A percentile compares a stretch with the other conserved stretches of the same genome.
phyloP scores from a whole-genome alignment of 2,888 invertebrate species.

The Dasysyrphus albostriatus region DNA sequence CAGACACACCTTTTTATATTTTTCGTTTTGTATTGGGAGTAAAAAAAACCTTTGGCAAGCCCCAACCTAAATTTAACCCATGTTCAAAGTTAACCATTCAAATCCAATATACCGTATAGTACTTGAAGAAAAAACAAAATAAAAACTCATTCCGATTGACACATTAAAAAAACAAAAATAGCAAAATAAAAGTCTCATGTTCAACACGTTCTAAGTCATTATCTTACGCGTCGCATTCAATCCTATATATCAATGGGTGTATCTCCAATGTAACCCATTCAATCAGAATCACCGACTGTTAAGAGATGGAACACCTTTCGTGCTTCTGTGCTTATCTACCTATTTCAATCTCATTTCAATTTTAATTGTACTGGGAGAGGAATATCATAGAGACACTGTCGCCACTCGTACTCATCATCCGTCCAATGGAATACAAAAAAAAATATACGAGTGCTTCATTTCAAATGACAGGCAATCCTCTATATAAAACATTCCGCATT shows the following conservation, averaged over 20 bases:
- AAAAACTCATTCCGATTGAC: conserved; percentile 58
- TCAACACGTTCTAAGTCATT: conserved; percentile 64
- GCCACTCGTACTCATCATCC: conserved; percentile 5
- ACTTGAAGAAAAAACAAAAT: conserved; percentile 42
- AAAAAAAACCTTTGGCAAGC: too few species aligned
- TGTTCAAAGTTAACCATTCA: conserved; percentile 17
- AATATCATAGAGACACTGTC: conserved; percentile 19
- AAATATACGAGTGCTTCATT: not conserved
- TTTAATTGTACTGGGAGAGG: conserved; percentile 62
- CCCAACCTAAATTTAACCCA: not conserved
- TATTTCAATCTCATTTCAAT: conserved; percentile 67
- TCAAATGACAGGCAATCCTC: conserved; percentile 30
- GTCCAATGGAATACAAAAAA: not conserved
- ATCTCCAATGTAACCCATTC: conserved; percentile 50
- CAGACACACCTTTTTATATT: too few species aligned
- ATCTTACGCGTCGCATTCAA: conserved; percentile 61
- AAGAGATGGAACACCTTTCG: conserved; percentile 47
- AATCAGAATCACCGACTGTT: conserved; percentile 36
- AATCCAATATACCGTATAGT: not conserved
- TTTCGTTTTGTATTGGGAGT: too few species aligned
- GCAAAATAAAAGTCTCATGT: conserved; percentile 35
- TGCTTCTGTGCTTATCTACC: conserved; percentile 56
- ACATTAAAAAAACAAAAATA: conserved; percentile 42
- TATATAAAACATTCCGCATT: conserved; percentile 44
- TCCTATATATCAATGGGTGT: conserved; percentile 49